Conservation (phyloP, 1,140 invertebrate species). For the Aphelinus atriplicis region DNA sequence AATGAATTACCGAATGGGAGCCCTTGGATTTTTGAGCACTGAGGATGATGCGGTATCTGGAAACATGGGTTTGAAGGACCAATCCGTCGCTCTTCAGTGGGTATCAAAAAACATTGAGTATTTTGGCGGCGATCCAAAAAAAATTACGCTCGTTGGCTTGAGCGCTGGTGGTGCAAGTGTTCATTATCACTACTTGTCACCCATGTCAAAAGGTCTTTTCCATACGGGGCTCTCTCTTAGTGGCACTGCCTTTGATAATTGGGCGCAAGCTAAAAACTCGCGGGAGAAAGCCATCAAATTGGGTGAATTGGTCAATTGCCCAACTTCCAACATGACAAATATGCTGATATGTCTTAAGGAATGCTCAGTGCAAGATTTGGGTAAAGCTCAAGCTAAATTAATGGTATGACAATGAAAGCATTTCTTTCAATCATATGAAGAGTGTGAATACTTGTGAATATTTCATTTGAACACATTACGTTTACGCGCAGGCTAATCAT, state of each 20-base stretch:
- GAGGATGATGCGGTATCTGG: constrained; percentile 63
- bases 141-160: constrained; percentile 61
- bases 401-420: neutral
- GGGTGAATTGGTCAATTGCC: constrained; percentile 73
- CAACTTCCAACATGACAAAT: constrained; percentile 35
- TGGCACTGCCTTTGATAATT: constrained; percentile 74
- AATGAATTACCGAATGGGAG: constrained; percentile 71
- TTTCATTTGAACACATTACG: neutral
- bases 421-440: neutral
- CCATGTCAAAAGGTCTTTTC: too few species aligned
- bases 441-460: constrained; percentile 10
- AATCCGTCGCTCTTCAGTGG: constrained; percentile 64
- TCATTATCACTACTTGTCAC: too few species aligned
- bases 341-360: constrained; percentile 13
- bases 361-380: neutral
- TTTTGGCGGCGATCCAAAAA: constrained; percentile 68
- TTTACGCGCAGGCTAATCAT: constrained; percentile 15
- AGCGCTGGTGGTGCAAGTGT: constrained; percentile 42
- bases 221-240: constrained; percentile 66
- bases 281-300: constrained; percentile 71
- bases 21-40: too few species aligned
- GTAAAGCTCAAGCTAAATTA: neutral
- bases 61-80: constrained; percentile 69
- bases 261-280: constrained; percentile 72
- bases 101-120: constrained; percentile 66